These are phyloP conservation scores for Cephalopachus bancanus DNA, from an alignment of 2,797 vertebrate species.

Conservation along the genomic window DNA sequence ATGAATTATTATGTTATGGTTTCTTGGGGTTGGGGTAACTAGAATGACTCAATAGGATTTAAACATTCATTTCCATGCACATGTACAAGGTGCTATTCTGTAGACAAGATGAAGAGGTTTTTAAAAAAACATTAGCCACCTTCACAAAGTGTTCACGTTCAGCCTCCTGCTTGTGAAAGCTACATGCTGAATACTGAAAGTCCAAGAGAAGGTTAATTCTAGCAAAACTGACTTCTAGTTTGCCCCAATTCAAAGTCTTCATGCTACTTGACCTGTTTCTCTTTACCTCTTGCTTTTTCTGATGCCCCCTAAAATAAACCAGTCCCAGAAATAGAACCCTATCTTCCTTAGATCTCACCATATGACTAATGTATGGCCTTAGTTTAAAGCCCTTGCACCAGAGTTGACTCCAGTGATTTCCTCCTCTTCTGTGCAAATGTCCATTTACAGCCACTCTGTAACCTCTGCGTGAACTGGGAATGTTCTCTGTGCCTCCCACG, in stretches of 20 bases:
- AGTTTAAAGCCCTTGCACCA: slow-evolving; percentile 35
- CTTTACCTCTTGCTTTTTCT: slow-evolving; percentile 24
- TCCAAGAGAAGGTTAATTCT: not conserved
- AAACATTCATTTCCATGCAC: not conserved
- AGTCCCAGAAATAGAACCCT: slow-evolving; percentile 64
- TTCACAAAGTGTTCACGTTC: not conserved
- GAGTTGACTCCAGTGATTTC: slow-evolving; percentile 58
- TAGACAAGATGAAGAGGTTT: not conserved
- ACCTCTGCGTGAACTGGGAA: slow-evolving; percentile 63
- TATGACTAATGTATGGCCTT: slow-evolving; percentile 67
- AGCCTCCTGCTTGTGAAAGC: not conserved
- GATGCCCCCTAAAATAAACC: slow-evolving; percentile 28
- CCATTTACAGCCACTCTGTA: slow-evolving; percentile 47
- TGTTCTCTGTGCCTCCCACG: not conserved
- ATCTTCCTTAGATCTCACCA: slow-evolving; percentile 21
- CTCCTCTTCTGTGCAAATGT: slow-evolving; percentile 36
- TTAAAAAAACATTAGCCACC: not conserved
- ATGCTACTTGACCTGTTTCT: not conserved
- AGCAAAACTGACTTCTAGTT: not conserved
- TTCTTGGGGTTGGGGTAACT: not conserved
- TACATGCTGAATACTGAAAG: not conserved
- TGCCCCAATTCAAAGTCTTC: not conserved
- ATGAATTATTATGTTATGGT: not conserved
- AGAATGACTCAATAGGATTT: not conserved
- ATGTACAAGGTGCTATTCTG: not conserved